Evolutionary conservation across 2,888 invertebrate genomes (phyloP).

Genomic region (Pterostichus madidus): DNA sequence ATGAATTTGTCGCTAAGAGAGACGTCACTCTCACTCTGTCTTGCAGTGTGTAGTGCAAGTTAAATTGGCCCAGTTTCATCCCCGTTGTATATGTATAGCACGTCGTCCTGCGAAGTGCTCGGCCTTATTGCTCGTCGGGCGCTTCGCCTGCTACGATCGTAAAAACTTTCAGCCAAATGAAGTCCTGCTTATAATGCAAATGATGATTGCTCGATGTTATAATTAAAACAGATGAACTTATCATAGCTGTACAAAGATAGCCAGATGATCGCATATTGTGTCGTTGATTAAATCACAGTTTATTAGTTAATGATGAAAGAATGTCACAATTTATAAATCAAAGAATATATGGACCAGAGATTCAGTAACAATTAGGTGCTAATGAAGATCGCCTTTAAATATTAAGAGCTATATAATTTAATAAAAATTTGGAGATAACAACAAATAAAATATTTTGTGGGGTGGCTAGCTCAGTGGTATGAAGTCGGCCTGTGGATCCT

Average conservation of each 20-base stretch:
- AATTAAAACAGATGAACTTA: slow-evolving; percentile 55
- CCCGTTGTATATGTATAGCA: slow-evolving; percentile 1
- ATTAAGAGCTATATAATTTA: too few relatives aligned
- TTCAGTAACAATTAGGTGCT: too few relatives aligned
- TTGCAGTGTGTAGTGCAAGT: not conserved
- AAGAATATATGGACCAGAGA: too few relatives aligned
- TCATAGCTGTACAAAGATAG: slow-evolving; percentile 21
- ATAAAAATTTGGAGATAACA: too few relatives aligned
- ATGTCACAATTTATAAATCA: too few relatives aligned
- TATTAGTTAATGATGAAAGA: too few relatives aligned
- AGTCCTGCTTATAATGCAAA: slow-evolving; percentile 60
- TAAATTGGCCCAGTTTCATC: not conserved
- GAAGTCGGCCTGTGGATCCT: too few relatives aligned
- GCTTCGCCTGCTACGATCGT: slow-evolving; percentile 43
- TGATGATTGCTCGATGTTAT: slow-evolving; percentile 56
- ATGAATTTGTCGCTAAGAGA: not conserved
- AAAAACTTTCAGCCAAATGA: slow-evolving; percentile 63
- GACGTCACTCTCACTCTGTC: not conserved
- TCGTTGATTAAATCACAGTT: too few relatives aligned
- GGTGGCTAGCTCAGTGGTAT: too few relatives aligned
- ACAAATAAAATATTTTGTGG: too few relatives aligned
- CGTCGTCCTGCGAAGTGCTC: not conserved
- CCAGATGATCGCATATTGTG: not conserved
- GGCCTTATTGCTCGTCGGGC: not conserved
- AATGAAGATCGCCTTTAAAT: too few relatives aligned